Percentiles rank a stretch among this genome's conserved stretches.
These are phyloP conservation scores for Erpetoichthys calabaricus DNA, from an alignment of 2,797 vertebrate species.

Conservation along the genomic window DNA sequence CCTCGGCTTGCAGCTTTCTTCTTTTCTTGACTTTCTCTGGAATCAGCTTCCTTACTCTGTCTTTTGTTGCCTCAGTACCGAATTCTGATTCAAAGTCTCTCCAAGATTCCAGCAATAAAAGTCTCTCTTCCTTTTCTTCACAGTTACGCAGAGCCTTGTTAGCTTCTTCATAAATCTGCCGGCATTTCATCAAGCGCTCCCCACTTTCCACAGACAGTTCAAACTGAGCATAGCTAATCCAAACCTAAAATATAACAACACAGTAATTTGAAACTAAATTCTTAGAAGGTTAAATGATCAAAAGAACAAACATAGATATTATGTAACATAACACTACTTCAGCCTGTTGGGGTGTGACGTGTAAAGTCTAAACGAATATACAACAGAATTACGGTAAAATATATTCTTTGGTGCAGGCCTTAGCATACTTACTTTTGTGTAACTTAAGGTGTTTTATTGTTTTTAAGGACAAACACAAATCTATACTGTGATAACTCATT, in stretches of 20 bases:
- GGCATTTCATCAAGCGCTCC: constrained; percentile 57
- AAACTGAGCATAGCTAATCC: constrained; percentile 91
- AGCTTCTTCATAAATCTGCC: constrained; percentile 85
- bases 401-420: too few species aligned
- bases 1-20: constrained; percentile 86
- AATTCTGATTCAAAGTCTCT: constrained; percentile 74
- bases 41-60: constrained; percentile 77
- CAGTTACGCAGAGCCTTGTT: constrained; percentile 84
- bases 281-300: too few species aligned
- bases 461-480: too few species aligned
- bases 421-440: too few species aligned
- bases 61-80: constrained; percentile 47
- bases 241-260: constrained; percentile 53
- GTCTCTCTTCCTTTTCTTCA: constrained; percentile 90
- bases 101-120: constrained; percentile 93
- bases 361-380: too few species aligned
- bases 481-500: too few species aligned
- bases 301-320: too few species aligned
- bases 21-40: constrained; percentile 97
- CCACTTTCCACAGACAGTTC: constrained; percentile 68
- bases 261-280: too few species aligned
- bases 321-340: too few species aligned
- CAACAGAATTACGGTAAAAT: too few species aligned
- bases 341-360: too few species aligned
- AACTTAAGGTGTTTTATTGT: too few species aligned